phyloP scores from a whole-genome alignment of 2,888 invertebrate species.

The Heliconius sara region DNA sequence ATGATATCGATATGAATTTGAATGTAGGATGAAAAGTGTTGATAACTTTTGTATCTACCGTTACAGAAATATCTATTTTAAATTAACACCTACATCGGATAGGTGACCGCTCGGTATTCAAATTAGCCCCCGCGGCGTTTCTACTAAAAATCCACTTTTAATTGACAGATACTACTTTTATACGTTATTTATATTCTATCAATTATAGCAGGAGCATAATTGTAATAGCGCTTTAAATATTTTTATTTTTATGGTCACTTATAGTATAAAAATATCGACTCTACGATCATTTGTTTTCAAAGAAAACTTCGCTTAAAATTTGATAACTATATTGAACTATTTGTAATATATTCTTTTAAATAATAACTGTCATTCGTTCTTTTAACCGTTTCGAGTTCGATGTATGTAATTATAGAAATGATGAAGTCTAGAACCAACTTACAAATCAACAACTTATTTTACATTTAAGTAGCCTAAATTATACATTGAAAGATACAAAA shows the following conservation, averaged over 20 bases:
- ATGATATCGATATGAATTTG: background rate
- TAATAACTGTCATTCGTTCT: background rate
- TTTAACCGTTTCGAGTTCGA: background rate
- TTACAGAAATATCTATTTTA: slow-evolving; percentile 39
- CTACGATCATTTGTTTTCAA: background rate
- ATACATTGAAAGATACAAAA: slow-evolving; percentile 27
- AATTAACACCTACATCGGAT: slow-evolving; percentile 35
- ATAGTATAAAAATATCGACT: background rate
- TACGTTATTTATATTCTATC: slow-evolving; percentile 33
- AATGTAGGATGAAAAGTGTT: slow-evolving; percentile 1
- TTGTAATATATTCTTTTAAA: background rate
- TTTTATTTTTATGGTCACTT: background rate
- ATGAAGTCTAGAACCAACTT: slow-evolving; percentile 1
- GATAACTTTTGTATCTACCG: slow-evolving; percentile 25
- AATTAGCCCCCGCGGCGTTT: slow-evolving; percentile 42
- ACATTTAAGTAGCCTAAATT: slow-evolving; percentile 13
- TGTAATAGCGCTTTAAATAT: slow-evolving; percentile 19
- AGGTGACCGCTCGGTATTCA: slow-evolving; percentile 24
- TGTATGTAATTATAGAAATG: background rate
- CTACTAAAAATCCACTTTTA: slow-evolving; percentile 37
- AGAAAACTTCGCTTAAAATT: background rate
- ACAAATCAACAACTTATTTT: slow-evolving; percentile 14
- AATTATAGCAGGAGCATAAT: slow-evolving; percentile 29
- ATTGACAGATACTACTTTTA: slow-evolving; percentile 41
- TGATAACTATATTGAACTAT: background rate